Evolutionary conservation across 2,113 vertebrate genomes (phyloP).

Genomic region (Gnathonemus echidnorhynchus): DNA sequence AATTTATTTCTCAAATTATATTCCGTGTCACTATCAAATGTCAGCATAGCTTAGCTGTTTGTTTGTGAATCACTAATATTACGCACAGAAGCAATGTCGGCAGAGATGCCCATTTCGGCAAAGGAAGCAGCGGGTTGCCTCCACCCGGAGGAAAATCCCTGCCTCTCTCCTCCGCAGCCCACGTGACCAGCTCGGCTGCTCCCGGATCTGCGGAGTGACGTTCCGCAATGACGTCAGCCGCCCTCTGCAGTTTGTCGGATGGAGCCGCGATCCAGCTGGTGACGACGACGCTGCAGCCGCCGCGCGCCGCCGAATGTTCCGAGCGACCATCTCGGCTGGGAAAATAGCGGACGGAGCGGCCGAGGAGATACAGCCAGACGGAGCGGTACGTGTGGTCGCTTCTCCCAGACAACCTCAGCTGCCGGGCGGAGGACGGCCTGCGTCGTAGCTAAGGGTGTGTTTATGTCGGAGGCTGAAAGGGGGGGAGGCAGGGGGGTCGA

Average conservation of each 20-base stretch:
- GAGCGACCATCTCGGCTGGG: neutral
- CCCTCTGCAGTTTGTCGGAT: neutral
- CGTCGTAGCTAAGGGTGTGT: neutral
- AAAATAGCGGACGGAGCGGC: neutral
- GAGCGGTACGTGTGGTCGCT: neutral
- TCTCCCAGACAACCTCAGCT: neutral
- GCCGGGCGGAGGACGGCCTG: neutral
- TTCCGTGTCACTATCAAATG: neutral
- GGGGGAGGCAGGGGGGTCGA: neutral
- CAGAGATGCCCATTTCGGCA: neutral
- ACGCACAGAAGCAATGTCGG: neutral
- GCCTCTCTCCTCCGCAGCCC: neutral
- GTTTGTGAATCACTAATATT: neutral
- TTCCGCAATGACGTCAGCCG: neutral
- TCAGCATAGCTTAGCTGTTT: no score
- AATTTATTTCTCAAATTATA: neutral
- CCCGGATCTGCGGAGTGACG: slow-evolving; percentile 5
- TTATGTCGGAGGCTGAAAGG: neutral
- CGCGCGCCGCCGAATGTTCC: slow-evolving; percentile 1
- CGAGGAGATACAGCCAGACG: neutral
- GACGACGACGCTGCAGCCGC: neutral
- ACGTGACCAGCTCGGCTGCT: neutral
- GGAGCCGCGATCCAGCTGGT: neutral
- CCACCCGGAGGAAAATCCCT: neutral
- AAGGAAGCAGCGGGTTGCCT: neutral